Percentiles rank a stretch among this genome's conserved stretches.
Evolutionary conservation across 2,113 vertebrate species (phyloP).

Genomic region (Coturnix japonica): DNA sequence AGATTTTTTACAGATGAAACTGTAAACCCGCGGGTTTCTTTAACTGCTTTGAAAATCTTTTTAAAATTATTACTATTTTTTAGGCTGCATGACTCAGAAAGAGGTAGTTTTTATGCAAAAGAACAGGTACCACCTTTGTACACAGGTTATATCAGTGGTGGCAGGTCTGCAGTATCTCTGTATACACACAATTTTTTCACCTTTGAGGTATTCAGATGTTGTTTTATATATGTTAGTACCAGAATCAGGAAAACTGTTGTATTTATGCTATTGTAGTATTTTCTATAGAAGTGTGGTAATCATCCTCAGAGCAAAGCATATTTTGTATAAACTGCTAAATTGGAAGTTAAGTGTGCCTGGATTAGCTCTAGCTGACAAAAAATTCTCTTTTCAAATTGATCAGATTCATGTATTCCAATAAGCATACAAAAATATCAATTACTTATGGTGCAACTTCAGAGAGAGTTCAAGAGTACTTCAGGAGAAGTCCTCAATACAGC

Average conservation of each 20-base stretch:
- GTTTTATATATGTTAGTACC: neutral
- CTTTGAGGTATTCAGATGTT: neutral
- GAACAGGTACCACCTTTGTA: neutral
- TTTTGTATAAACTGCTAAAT: neutral
- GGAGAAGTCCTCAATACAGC: neutral
- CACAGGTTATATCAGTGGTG: neutral
- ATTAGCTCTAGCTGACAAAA: neutral
- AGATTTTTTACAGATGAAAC: neutral
- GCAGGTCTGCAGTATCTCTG: neutral
- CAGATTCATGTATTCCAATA: neutral
- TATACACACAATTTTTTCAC: neutral
- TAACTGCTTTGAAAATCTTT: neutral
- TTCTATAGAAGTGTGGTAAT: neutral
- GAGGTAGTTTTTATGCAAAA: neutral
- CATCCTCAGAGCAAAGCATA: neutral
- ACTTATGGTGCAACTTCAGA: constrained; percentile 1
- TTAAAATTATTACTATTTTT: neutral
- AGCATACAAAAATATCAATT: neutral
- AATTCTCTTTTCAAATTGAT: neutral
- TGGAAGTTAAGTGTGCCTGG: neutral
- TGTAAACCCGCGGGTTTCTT: neutral
- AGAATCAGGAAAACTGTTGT: neutral
- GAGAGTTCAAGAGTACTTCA: neutral
- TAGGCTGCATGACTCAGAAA: neutral
- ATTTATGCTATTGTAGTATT: neutral